Conservation (phyloP, 1,140 invertebrate genomes). For the Papilio dardanus region DNA sequence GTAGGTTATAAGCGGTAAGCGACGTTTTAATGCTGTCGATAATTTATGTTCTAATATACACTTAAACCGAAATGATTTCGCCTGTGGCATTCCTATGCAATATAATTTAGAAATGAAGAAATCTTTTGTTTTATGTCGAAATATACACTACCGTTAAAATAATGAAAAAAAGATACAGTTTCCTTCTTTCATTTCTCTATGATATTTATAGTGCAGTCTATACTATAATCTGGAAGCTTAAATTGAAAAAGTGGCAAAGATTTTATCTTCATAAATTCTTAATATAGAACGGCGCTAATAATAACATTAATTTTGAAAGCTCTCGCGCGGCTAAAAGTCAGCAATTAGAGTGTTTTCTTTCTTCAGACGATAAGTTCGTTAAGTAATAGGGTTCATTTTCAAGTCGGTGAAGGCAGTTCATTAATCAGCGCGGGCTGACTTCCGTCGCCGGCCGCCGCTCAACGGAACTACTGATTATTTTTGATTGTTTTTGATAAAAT, state of each 20-base stretch:
- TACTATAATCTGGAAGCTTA: not conserved
- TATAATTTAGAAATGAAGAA: not conserved
- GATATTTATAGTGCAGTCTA: not conserved
- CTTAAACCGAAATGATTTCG: not conserved
- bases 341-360: conserved; percentile 68
- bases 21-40: not conserved
- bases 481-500: conserved; percentile 78
- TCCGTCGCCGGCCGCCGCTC: conserved; percentile 64
- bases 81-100: not conserved
- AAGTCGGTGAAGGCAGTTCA: conserved; percentile 68
- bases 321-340: conserved; percentile 53
- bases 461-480: conserved; percentile 74
- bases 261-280: not conserved
- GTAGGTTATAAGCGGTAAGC: not conserved
- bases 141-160: not conserved
- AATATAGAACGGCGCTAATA: conserved; percentile 29
- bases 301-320: conserved; percentile 44
- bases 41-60: not conserved
- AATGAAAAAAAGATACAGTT: not conserved
- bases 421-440: conserved; percentile 70
- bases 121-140: not conserved
- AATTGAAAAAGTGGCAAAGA: not conserved
- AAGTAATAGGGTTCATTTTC: conserved; percentile 78
- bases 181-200: not conserved
- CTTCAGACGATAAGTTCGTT: conserved; percentile 66